These are phyloP conservation scores for Chiroxiphia lanceolata DNA, from an alignment of 2,797 vertebrate genomes.

Conservation along the genomic window DNA sequence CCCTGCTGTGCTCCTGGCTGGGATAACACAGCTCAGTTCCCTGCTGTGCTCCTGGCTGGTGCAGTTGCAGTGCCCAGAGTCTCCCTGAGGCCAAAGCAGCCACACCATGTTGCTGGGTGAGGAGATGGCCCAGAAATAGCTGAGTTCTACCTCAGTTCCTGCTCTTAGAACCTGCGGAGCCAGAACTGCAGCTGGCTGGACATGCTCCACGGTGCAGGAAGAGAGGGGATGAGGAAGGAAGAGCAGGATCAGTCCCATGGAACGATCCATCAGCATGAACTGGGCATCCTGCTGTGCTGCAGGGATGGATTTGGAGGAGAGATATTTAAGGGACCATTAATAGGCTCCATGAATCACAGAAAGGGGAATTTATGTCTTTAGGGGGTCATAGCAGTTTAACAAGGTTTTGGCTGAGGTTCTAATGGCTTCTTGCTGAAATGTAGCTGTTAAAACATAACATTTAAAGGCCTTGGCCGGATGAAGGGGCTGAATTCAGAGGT, in stretches of 20 bases:
- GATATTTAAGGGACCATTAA: not conserved
- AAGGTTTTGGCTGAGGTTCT: constrained; percentile 1
- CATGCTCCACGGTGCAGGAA: not conserved
- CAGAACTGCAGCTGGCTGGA: not conserved
- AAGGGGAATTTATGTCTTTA: not conserved
- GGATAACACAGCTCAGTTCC: not conserved
- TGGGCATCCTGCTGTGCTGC: accelerated
- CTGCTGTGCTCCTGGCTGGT: not conserved
- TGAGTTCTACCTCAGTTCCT: not conserved
- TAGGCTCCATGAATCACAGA: not conserved
- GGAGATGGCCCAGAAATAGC: not conserved
- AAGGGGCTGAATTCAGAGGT: not conserved
- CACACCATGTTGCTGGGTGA: not conserved
- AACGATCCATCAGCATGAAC: not conserved
- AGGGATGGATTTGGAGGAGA: not conserved
- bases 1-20: accelerated
- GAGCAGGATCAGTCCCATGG: not conserved
- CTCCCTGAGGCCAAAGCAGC: not conserved
- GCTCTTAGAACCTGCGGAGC: not conserved
- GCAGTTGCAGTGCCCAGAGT: not conserved
- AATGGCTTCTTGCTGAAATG: not conserved
- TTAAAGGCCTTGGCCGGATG: not conserved
- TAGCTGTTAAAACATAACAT: not conserved
- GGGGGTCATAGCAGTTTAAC: not conserved
- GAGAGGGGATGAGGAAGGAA: accelerated